Evolutionary conservation across 1,140 invertebrate species (phyloP), one percentile per base, ranked within the genome.

Genomic region (Drosophila lowei): DNA sequence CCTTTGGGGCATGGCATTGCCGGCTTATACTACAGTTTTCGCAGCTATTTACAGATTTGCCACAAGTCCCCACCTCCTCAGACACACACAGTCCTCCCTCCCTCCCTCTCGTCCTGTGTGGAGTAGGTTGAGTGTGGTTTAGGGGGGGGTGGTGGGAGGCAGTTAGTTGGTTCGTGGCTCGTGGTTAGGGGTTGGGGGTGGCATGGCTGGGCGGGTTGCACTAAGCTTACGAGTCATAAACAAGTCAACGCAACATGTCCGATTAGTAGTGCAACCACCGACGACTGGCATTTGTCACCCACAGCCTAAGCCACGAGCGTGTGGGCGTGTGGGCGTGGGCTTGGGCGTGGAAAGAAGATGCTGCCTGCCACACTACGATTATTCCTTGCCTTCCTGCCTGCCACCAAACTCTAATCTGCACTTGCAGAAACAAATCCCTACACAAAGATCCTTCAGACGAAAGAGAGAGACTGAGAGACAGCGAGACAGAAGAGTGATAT

Each of bases 1-100:
- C 13, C 16, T 16, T 56, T 49, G 73, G 62, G 46, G 65, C 47
- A 49, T 41, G 41, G 46, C 38, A 38, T 38, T 80, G 38, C 41
- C 59, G 77, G 77, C 77, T 76, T 80, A 70, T 68, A 53, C 72
- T 68, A 53, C 72, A 77, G 70, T 85, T 88, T 88, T 88, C 63
- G 83, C 74, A 86, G 81, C 81, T 86, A 86, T 86, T 86, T 86
- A 86, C 83, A 86, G 81, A 86, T 86, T 86, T 86, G 83, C 81
- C 81, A 86, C 81, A 86, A 86, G 81, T 88, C 67, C 60, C 56
- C 54, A 57, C 53, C 53, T 50, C 3, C 30, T 3, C 30, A 34
- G 34, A 38, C 34, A 30, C 28, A 13, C 58, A 59, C 62, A 56
- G 68, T 70, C 57, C 49, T 73, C 55, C 23, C 2, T 5, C 23